Base-by-base conservation (phyloP, 2,888 invertebrate species). In the Eupelmus urozonus region DNA sequence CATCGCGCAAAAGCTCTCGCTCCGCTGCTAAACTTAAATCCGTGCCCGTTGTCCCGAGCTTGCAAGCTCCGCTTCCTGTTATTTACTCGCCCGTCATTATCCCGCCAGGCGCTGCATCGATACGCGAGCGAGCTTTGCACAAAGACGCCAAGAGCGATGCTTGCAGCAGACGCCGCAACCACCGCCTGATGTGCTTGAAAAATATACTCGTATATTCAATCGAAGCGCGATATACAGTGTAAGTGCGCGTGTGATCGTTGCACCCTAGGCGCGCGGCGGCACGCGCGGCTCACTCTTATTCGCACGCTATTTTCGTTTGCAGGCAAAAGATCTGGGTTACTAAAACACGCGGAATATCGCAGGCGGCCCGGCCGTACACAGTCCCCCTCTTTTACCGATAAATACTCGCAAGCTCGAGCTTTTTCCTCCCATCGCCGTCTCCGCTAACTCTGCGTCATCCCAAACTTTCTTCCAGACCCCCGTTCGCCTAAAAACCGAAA, bases 301-400 rank as follows among this genome's bases (percentile, higher is more conserved):
- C 70, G n/a, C 51, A 76, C 78, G 85, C 87, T 88, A 88, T 88
- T 88, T 87, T 87, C 80, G 86, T 84, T 81, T 81, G 83, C 81
- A 11, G 76, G 66, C 80, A n/a, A n/a, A n/a, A 83, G 84, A 88
- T 87, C 85, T 87, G 85, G 88, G 87, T 88, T 87, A 88, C 84
- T 84, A 79, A 85, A 87, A 85, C 85, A 82, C 76, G 25, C 66
- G 18, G 55, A 34, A 34, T 5, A 34, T 34, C 45, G 45, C 45
- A 16, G 16, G 45, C 45, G 2, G 45, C 13, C 2, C 16, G 13
- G 4, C 16, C 7, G 13, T 16, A 45, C 3, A 34, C 34, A 34
- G 3, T 34, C n/a, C n/a, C n/a, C n/a, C n/a, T 5, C 34, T 3
- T 34, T 34, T 9, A 9, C 34, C 34, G 9, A 34, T 34, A 34